Conservation (phyloP, 2,797 vertebrate genomes). For the Bradypodion ventrale region DNA sequence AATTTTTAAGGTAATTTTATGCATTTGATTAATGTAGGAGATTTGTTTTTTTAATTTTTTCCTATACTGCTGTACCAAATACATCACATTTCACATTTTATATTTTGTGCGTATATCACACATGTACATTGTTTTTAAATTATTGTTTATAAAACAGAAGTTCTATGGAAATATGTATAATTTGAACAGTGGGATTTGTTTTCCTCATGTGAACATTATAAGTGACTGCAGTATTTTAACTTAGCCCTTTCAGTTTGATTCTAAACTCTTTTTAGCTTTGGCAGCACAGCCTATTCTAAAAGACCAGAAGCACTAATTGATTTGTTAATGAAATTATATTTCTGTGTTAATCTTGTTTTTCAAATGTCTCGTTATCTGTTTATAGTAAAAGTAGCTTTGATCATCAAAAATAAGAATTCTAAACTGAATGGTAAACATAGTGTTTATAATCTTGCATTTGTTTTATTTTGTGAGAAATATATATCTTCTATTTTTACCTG, state of each 20-base stretch:
- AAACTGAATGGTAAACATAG: conserved; percentile 73
- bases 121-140: conserved; percentile 83
- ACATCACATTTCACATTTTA: conserved; percentile 85
- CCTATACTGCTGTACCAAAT: conserved; percentile 86
- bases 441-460: conserved; percentile 76
- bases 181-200: conserved; percentile 77
- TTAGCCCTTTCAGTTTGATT: conserved; percentile 81
- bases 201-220: conserved; percentile 81
- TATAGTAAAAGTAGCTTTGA: conserved; percentile 77
- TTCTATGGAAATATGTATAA: conserved; percentile 83
- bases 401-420: conserved; percentile 65
- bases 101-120: conserved; percentile 83
- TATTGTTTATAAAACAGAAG: conserved; percentile 81
- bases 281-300: conserved; percentile 75
- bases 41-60: conserved; percentile 83
- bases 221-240: conserved; percentile 87
- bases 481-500: conserved; percentile 79
- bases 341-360: conserved; percentile 75
- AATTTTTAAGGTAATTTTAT: conserved; percentile 83
- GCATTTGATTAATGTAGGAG: conserved; percentile 82
- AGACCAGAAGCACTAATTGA: conserved; percentile 77
- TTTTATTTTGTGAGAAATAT: conserved; percentile 77
- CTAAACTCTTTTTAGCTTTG: conserved; percentile 81
- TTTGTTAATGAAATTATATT: conserved; percentile 74
- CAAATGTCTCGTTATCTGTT: conserved; percentile 76